Evolutionary conservation across 2,113 vertebrate genomes (phyloP), one percentile per base, ranked within the genome.

Genomic region (Corythaeola cristata): DNA sequence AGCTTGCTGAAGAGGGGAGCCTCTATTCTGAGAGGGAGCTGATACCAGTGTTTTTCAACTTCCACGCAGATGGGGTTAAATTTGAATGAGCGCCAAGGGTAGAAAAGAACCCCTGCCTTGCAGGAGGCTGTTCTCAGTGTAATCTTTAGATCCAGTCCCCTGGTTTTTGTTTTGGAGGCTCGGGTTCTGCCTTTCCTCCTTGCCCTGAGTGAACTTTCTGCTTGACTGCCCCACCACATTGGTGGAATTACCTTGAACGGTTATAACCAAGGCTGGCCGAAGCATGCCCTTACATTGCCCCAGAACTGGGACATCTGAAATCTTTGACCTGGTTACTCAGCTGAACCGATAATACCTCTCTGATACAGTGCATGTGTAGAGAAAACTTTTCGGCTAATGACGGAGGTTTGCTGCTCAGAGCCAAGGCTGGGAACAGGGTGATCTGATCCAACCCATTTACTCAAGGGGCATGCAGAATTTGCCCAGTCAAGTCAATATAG

Each of bases 1-100:
- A 95, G 89, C 87, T 94, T 85, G 50, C 84, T 89, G 37, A 77
- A 92, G 64, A 74, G 68, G 62, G 16, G 78, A 96, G 13, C 33
- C 94, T 97, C 97, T 96, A 92, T 97, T 97, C 93, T 47, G 63
- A 95, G 95, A 76, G 73, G 92, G 97, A 97, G 75, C 93, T 89
- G 91, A 93, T 97, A 92, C 59, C 68, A 68, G 75, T 68, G 73
- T 79, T 78, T 94, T 52, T 90, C 66, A 81, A 85, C 58, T 94
- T 89, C 9, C 8, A 32, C 49, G 58, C 77, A 93, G 83, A 91
- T 50, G 67, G 76, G 73, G 78, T 81, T 92, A 92, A 95, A 96
- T 95, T 50, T 94, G 88, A 91, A 77, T 53, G 82, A 95, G 76
- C 91, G 37, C 79, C 81, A 96, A 83, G 79, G 87, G 69, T 94